Conservation (phyloP, 1,140 invertebrate species). For the Eupeodes corollae region DNA sequence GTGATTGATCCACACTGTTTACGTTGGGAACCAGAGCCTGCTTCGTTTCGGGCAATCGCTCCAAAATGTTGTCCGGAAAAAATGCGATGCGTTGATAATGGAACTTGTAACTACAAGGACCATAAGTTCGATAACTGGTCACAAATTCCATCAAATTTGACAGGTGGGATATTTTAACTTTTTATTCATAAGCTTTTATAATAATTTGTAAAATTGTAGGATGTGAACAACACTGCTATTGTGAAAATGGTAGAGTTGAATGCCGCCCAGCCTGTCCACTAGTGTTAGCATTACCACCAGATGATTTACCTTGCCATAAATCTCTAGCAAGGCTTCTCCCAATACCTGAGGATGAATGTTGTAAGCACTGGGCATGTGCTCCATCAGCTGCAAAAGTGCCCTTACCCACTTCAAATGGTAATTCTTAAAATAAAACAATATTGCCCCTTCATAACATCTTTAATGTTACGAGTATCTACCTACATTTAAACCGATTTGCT, state of each 20-base stretch:
- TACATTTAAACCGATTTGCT: too few relatives aligned
- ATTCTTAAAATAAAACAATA: too few relatives aligned
- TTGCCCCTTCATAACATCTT: too few relatives aligned
- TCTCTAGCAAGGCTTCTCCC: slow-evolving; percentile 51
- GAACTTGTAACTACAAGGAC: slow-evolving; percentile 60
- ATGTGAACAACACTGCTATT: slow-evolving; percentile 75
- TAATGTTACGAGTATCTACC: too few relatives aligned
- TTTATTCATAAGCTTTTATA: not conserved
- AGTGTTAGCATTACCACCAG: slow-evolving; percentile 59
- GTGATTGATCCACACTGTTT: slow-evolving; percentile 71
- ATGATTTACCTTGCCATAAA: slow-evolving; percentile 55
- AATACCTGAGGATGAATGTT: slow-evolving; percentile 67
- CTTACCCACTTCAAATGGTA: too few relatives aligned
- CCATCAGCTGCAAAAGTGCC: not conserved
- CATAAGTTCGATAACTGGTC: slow-evolving; percentile 56
- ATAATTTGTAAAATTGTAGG: slow-evolving; percentile 43
- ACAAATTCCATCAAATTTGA: slow-evolving; percentile 50
- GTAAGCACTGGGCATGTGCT: slow-evolving; percentile 58
- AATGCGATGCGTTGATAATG: slow-evolving; percentile 63
- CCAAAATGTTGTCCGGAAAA: slow-evolving; percentile 74
- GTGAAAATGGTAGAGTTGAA: slow-evolving; percentile 73
- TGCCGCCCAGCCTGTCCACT: slow-evolving; percentile 69
- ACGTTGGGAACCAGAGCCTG: slow-evolving; percentile 68
- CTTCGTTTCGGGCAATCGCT: slow-evolving; percentile 54
- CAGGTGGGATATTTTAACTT: slow-evolving; percentile 19